phyloP scores from a whole-genome alignment of 2,797 vertebrate genomes.

The Lagodon rhomboides region DNA sequence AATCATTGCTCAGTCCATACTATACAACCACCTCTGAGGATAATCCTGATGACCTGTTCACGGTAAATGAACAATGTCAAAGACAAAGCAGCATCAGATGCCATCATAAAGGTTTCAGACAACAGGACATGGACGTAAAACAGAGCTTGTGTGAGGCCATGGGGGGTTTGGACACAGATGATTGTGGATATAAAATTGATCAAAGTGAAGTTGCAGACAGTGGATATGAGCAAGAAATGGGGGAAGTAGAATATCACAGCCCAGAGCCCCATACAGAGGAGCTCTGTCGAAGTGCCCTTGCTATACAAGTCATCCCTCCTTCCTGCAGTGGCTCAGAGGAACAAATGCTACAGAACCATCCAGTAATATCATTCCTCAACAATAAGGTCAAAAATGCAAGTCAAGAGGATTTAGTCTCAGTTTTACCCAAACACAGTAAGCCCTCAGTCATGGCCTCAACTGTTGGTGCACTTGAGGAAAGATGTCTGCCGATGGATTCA shows the following conservation, averaged over 20 bases:
- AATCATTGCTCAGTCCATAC: conserved; percentile 53
- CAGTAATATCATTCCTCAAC: conserved; percentile 16
- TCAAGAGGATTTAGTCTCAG: conserved; percentile 25
- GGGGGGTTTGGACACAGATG: conserved; percentile 31
- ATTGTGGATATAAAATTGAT: conserved; percentile 52
- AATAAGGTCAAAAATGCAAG: conserved; percentile 23
- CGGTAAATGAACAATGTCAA: conserved; percentile 45
- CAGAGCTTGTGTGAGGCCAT: conserved; percentile 30
- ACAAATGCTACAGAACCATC: conserved; percentile 53
- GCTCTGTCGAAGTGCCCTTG: conserved; percentile 36
- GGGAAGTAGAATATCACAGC: conserved; percentile 57
- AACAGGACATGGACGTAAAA: conserved; percentile 33
- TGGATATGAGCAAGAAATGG: conserved; percentile 77
- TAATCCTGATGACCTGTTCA: conserved; percentile 59
- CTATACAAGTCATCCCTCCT: conserved; percentile 69
- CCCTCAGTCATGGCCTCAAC: conserved; percentile 72
- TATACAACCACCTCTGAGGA: conserved; percentile 69
- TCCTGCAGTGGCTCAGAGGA: conserved; percentile 74
- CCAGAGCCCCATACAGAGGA: conserved; percentile 35
- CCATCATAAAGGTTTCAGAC: conserved; percentile 35
- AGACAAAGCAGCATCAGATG: conserved; percentile 22
- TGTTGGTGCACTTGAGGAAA: conserved; percentile 72
- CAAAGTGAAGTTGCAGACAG: conserved; percentile 74
- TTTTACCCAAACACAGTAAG: conserved; percentile 60
- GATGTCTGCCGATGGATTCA: conserved; percentile 71